A percentile compares a stretch with the other conserved stretches of the same genome.
These are phyloP conservation scores for Uria lomvia DNA, from an alignment of 2,113 vertebrate genomes.

Conservation along the genomic window DNA sequence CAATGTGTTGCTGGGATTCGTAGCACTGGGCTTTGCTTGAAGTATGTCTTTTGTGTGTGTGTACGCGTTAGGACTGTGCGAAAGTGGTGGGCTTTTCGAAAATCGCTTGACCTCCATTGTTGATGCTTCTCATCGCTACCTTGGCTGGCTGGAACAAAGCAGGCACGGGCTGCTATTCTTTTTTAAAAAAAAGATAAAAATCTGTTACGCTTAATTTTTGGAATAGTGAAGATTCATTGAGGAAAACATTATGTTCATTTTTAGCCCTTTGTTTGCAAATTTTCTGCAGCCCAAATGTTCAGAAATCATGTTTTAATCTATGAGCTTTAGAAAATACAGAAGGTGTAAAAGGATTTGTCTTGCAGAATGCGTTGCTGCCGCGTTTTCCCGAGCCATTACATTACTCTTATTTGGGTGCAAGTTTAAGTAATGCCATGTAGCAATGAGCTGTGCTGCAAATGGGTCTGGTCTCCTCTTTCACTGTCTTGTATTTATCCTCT, in stretches of 20 bases:
- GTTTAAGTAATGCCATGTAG: slow-evolving; percentile 34
- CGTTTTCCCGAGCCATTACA: background rate
- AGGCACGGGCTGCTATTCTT: background rate
- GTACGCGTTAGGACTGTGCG: background rate
- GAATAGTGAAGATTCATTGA: slow-evolving; percentile 46
- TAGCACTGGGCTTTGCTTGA: background rate
- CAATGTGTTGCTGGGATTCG: background rate
- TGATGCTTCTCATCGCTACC: slow-evolving; percentile 26
- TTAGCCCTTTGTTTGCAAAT: slow-evolving; percentile 67
- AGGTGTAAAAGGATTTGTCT: slow-evolving; percentile 45
- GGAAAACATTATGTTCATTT: slow-evolving; percentile 63
- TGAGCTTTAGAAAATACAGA: slow-evolving; percentile 26
- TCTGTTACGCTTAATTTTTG: slow-evolving; percentile 28
- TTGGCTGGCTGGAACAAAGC: slow-evolving; percentile 46
- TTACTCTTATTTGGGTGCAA: slow-evolving; percentile 46
- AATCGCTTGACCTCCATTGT: slow-evolving; percentile 58
- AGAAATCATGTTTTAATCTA: slow-evolving; percentile 47
- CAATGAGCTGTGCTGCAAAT: slow-evolving; percentile 33
- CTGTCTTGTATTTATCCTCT: slow-evolving; percentile 59
- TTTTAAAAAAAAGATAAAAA: background rate
- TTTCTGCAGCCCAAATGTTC: slow-evolving; percentile 64
- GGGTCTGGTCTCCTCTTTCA: slow-evolving; percentile 40
- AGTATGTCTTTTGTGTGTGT: slow-evolving; percentile 8
- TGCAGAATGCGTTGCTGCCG: background rate
- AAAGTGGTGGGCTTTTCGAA: slow-evolving; percentile 61